Percentiles rank a stretch among this genome's conserved stretches.
Evolutionary conservation across 2,888 invertebrate genomes (phyloP).

Genomic region (Petrophora chlorosata): DNA sequence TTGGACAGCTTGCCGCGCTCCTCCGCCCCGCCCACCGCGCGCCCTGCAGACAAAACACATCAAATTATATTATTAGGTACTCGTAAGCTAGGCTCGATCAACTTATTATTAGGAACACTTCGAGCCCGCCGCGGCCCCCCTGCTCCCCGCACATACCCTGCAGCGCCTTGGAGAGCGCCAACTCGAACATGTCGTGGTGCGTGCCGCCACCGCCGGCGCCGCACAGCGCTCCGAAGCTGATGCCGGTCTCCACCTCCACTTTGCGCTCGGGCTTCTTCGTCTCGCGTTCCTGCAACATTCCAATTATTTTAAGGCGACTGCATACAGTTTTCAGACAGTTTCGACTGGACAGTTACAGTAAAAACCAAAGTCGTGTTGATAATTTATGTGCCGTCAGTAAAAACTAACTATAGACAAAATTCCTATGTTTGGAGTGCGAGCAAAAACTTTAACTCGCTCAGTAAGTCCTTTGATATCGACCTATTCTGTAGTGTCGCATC

Average conservation of each 20-base stretch:
- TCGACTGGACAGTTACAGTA: no score
- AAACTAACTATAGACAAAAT: no score
- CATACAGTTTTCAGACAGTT: no score
- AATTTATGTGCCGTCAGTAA: no score
- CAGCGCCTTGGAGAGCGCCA: slow-evolving; percentile 94
- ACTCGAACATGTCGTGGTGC: slow-evolving; percentile 94
- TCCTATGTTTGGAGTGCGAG: no score
- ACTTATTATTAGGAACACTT: no score
- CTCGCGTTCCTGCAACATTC: slow-evolving; percentile 43
- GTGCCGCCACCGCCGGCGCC: slow-evolving; percentile 48
- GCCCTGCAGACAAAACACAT: slow-evolving; percentile 53
- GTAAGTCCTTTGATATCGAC: no score
- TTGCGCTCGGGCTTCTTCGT: slow-evolving; percentile 37
- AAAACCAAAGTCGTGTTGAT: no score
- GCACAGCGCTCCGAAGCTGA: slow-evolving; percentile 68
- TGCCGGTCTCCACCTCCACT: slow-evolving; percentile 70
- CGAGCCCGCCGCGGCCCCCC: slow-evolving; percentile 35
- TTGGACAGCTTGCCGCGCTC: slow-evolving; percentile 77
- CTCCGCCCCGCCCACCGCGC: slow-evolving; percentile 42
- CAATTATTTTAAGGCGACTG: neutral
- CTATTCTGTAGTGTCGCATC: no score
- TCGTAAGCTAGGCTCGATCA: no score
- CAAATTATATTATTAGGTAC: no score
- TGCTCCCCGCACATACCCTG: slow-evolving; percentile 84
- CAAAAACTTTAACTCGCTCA: no score